Evolutionary conservation across 2,797 vertebrate genomes (phyloP), one percentile per base, ranked within the genome.

Genomic region (Oreochromis grahami): DNA sequence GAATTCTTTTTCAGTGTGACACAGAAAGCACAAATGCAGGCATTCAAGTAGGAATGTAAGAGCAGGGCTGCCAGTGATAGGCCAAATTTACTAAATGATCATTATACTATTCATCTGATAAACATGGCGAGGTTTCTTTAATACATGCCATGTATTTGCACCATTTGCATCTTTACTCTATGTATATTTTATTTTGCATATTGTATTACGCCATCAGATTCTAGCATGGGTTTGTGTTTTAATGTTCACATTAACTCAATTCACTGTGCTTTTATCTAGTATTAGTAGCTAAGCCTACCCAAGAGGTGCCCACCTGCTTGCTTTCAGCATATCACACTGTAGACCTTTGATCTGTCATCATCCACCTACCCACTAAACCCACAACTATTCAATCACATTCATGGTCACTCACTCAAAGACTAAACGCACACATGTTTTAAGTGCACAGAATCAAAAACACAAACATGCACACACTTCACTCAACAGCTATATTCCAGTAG

Each of bases 191-290:
- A 86, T 91, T 36, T 84, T 34, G 19, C 88, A 86, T 86, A 85
- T 81, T 82, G 76, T 60, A 72, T 83, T 76, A 51, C 78, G 24
- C 63, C 56, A 81, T 83, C 43, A 81, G 81, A 89, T 87, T 77
- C 76, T 83, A 77, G 83, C 51, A 82, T 86, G 78, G 77, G 84
- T 88, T 86, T 93, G 85, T 84, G 90, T 86, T 91, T 92, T 93
- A 83, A 91, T 87, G 86, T 86, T 88, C 87, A 90, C 88, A 87
- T 92, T 90, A 94, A 82, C 63, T 56, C 86, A 83, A 81, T 92
- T 91, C 90, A 87, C 89, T 77, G 48, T 79, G 82, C 93, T 94
- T 94, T 94, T 84, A 93, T 94, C 88, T 92, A 86, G 90, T 92
- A 93, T 95, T 90, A 95, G 86, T 80, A 82, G 80, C 83, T 92